These are phyloP conservation scores for Podarcis lilfordi DNA, from an alignment of 2,797 vertebrate species.

Conservation along the genomic window DNA sequence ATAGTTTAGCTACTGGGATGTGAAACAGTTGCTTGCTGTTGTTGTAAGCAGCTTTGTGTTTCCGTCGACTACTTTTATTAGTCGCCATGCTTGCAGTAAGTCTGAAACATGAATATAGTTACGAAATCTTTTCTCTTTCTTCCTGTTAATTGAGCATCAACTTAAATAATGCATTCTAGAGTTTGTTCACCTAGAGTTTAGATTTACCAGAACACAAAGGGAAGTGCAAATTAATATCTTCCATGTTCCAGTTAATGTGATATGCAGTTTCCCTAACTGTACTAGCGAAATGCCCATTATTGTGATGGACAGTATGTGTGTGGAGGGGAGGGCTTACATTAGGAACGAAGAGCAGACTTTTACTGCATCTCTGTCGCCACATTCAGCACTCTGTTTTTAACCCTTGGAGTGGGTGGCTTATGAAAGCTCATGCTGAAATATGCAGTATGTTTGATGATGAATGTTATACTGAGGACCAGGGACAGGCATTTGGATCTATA, in stretches of 20 bases:
- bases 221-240: not conserved
- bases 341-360: not conserved
- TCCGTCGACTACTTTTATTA: not conserved
- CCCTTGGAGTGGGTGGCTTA: not conserved
- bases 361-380: not conserved
- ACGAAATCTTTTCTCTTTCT: not conserved
- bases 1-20: not conserved
- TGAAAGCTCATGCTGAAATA: not conserved
- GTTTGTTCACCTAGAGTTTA: not conserved
- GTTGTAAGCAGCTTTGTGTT: not conserved
- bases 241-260: not conserved
- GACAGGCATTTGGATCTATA: not conserved
- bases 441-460: not conserved
- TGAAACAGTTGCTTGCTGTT: not conserved
- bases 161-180: slow-evolving; percentile 2
- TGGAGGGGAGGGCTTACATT: not conserved
- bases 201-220: not conserved
- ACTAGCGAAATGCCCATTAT: not conserved
- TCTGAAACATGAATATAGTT: not conserved
- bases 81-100: not conserved
- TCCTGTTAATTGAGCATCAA: not conserved
- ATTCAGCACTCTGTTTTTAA: not conserved
- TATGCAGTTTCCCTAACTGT: not conserved
- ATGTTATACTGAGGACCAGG: not conserved
- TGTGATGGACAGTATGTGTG: not conserved